Evolutionary conservation across 2,113 vertebrate species (phyloP), one percentile per base, ranked within the genome.

Genomic region (Hippocampus barbouri): DNA sequence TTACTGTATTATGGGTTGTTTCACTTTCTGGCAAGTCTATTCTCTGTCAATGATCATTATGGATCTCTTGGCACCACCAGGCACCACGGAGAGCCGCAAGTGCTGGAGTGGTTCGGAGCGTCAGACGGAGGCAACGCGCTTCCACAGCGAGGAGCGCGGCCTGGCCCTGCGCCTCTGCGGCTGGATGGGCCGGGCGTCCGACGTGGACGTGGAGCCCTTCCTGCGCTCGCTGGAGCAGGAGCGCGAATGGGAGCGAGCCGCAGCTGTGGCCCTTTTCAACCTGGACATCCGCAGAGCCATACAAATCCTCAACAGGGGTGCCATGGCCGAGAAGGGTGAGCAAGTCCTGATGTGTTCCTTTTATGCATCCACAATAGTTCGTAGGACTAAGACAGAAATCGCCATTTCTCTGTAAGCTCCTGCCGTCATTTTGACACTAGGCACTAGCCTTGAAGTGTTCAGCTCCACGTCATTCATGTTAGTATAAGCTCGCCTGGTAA

Each of bases 231-330:
- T 99, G 87, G 97, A 98, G 79, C 94, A 95, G 88, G 96, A 97
- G 80, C 92, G 92, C 4, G 96, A 98, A 81, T 98, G 97, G 97
- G 96, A 98, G 74, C 87, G 96, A 68, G 96, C 97, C 0, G 97
- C 97, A 23, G 96, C 97, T 9, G 94, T 99, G 30, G 96, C 96
- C 5, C 93, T 99, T 74, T 99, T 99, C 88, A 98, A 98, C 86
- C 89, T 97, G 88, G 96, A 98, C 86, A 99, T 99, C 85, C 93
- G 97, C 1, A 88, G 95, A 8, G 95, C 97, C 43, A 98, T 98
- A 86, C 95, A 98, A 88, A 98, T 98, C 86, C 92, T 99, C 72
- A 96, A 98, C 83, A 97, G 94, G 90, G 97, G 97, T 40, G 97
- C 97, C 61, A 94, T 93, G 27, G 93, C 94, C 0, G 95, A 93